These are phyloP conservation scores for Hemistola chrysoprasaria DNA, from an alignment of 2,888 invertebrate species.

Conservation along the genomic window DNA sequence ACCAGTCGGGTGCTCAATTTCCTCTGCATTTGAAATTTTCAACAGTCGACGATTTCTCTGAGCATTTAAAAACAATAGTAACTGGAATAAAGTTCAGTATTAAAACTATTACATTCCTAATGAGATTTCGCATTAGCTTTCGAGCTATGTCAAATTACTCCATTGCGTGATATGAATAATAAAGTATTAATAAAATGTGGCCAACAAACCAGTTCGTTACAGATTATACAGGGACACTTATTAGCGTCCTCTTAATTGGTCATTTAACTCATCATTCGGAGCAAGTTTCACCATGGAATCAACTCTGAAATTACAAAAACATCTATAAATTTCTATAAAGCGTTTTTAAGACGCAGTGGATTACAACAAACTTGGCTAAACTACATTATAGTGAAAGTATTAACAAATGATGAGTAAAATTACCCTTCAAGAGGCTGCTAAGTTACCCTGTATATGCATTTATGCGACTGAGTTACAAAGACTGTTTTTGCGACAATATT, in stretches of 20 bases:
- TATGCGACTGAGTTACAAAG: conserved; percentile 65
- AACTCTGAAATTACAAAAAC: no score
- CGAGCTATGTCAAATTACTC: conserved; percentile 53
- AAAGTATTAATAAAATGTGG: conserved; percentile 70
- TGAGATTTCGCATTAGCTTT: conserved; percentile 59
- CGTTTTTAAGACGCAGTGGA: no score
- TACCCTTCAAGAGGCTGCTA: no score
- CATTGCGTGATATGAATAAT: conserved; percentile 74
- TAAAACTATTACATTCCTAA: conserved; percentile 73
- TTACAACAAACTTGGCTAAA: no score
- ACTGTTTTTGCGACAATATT: conserved; percentile 68
- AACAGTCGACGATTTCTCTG: conserved; percentile 30
- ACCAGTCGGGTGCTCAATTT: conserved; percentile 32
- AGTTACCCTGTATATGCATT: conserved; percentile 58
- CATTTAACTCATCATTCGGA: no score
- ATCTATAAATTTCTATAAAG: no score
- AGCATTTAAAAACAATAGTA: conserved; percentile 21
- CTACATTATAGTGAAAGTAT: no score
- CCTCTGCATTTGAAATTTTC: conserved; percentile 22
- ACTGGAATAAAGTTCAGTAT: conserved; percentile 50
- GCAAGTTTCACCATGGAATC: no score
- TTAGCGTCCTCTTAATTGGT: no score
- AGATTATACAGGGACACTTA: no score
- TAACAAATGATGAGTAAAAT: no score
- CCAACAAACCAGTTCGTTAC: conserved; percentile 54